A percentile compares a stretch with the other conserved stretches of the same genome.
Conservation (phyloP, 2,888 invertebrate species). For the Brachyopa scutellaris region DNA sequence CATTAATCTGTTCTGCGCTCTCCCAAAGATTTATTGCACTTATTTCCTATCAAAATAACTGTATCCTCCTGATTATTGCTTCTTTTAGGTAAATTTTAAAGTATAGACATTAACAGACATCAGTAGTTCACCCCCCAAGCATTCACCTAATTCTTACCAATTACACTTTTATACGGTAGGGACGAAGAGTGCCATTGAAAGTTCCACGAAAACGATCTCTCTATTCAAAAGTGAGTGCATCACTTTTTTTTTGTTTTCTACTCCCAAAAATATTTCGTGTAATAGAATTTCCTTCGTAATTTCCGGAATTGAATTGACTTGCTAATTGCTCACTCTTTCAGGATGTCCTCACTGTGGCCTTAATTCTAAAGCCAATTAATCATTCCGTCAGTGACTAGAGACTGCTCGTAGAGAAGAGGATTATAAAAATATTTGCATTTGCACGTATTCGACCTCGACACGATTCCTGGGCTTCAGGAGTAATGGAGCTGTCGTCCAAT, state of each 20-base stretch:
- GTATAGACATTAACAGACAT: too few relatives aligned
- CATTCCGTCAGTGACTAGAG: slow-evolving; percentile 35
- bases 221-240: not conserved
- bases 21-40: not conserved
- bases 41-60: not conserved
- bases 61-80: not conserved
- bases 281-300: slow-evolving; percentile 28
- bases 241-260: not conserved
- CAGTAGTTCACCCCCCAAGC: not conserved
- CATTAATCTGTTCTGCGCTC: too few relatives aligned
- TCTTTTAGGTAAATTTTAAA: not conserved
- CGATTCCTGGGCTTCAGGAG: not conserved
- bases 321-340: slow-evolving; percentile 37
- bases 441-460: slow-evolving; percentile 53
- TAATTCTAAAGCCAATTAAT: slow-evolving; percentile 50
- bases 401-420: not conserved
- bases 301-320: slow-evolving; percentile 37
- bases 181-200: not conserved
- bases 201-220: not conserved
- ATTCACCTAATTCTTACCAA: not conserved
- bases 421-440: slow-evolving; percentile 49
- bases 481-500: slow-evolving; percentile 4
- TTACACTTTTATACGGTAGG: too few relatives aligned
- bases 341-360: slow-evolving; percentile 30
- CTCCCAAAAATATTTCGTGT: not conserved